Base-by-base conservation (phyloP, 1,140 invertebrate species). In the Polypedilum pembai region DNA sequence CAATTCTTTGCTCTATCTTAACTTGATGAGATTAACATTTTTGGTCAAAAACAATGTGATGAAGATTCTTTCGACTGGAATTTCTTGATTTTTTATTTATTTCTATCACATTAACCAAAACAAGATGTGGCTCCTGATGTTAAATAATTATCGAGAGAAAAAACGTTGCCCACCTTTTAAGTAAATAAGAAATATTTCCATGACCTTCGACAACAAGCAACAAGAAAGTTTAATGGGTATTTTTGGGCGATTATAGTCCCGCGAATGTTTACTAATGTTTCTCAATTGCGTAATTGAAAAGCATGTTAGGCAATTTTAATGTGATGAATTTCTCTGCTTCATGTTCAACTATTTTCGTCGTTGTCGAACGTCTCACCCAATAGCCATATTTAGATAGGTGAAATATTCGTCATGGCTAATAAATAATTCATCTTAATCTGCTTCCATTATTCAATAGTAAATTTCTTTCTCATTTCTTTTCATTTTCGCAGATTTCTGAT, bases 401-500 rank as follows among this genome's bases (percentile, higher is more conserved):
- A 15, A 45, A 45, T 56, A 56, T 69, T 69, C 65, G 65, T 69
- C 65, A 69, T 69, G 65, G 65, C 65, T 69, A 69, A 69, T 69
- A 69, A 69, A 69, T 69, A 20, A 69, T 69, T 69, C 65, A 69
- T 69, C 45, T 56, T 56, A 21, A 69, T 69, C 65, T 21, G 20
- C 17, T 69, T 66, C 17, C 65, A 69, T 20, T 20, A 21, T 41
- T 74, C 74, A 40, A 72, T 73, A 17, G 15, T 21, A 73, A 69
- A 8, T 69, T 69, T 69, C 41, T 40, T 77, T 77, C 75, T 76
- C 80, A 75, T 78, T 76, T 76, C 4, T 20, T 80, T 77, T 80
- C 2, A 66, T 66, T 76, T 75, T 86, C 87, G 8, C 84, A 95
- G 93, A 93, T 95, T 79, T 94, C 92, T 10, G 93, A 95, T 80